These are phyloP conservation scores for Calliphora vicina DNA, from an alignment of 1,140 invertebrate species.

Conservation along the genomic window DNA sequence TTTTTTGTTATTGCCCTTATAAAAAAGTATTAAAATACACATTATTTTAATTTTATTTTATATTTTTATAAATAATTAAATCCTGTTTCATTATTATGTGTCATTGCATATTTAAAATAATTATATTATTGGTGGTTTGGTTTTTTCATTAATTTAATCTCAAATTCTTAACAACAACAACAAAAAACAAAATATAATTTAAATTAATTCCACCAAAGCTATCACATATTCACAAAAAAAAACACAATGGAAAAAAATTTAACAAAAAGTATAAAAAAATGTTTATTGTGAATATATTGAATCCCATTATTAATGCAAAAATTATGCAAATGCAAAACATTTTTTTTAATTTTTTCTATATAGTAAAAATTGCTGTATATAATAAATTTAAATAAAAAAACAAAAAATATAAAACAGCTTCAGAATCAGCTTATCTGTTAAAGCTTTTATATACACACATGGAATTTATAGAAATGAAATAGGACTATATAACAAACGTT, in stretches of 20 bases:
- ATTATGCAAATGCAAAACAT: conserved; percentile 25
- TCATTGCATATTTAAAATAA: conserved; percentile 34
- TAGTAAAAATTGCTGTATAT: neutral
- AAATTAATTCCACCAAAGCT: conserved; percentile 32
- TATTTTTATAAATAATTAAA: conserved; percentile 30
- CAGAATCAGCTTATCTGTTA: neutral
- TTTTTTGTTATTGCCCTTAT: neutral
- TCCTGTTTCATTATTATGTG: conserved; percentile 32
- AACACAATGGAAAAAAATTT: neutral
- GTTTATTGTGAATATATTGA: conserved; percentile 22
- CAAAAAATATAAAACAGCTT: neutral
- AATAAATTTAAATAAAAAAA: conserved; percentile 8
- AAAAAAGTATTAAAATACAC: neutral
- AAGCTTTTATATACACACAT: neutral
- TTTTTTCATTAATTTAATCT: conserved; percentile 34
- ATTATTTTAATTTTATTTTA: neutral
- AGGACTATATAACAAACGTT: neutral
- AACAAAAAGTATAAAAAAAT: neutral
- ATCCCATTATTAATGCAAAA: conserved; percentile 33
- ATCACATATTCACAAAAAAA: conserved; percentile 24
- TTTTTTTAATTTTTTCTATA: neutral
- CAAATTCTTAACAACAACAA: conserved; percentile 30
- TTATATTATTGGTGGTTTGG: conserved; percentile 28
- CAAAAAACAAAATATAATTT: conserved; percentile 8
- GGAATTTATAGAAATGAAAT: neutral